These are phyloP conservation scores for Pandion haliaetus DNA, from an alignment of 2,113 vertebrate genomes.

Conservation along the genomic window DNA sequence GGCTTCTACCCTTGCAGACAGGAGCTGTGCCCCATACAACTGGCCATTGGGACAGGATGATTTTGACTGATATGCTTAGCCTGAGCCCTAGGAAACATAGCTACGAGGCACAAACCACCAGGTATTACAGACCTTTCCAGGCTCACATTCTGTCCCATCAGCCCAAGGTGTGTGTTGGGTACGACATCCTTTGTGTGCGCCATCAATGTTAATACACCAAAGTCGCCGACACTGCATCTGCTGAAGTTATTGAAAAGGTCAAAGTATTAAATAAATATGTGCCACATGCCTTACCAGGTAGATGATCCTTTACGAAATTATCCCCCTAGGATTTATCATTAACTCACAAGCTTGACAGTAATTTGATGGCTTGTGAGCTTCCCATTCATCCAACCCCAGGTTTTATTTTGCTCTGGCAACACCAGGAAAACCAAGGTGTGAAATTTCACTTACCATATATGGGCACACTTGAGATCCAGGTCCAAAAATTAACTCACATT, in stretches of 20 bases:
- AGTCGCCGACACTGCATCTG: conserved; percentile 94
- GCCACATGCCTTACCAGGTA: not conserved
- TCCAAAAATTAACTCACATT: conserved; percentile 99
- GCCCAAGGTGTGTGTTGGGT: conserved; percentile 99
- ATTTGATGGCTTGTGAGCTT: not conserved
- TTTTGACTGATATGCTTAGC: not conserved
- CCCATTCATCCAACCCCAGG: not conserved
- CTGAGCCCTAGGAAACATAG: not conserved
- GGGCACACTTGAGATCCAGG: conserved; percentile 96
- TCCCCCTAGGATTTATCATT: not conserved
- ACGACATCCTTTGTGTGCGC: conserved; percentile 89
- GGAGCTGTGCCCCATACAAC: not conserved
- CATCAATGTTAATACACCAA: conserved; percentile 93
- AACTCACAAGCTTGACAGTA: not conserved
- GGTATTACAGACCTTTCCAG: conserved; percentile 85
- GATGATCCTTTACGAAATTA: not conserved
- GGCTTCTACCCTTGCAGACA: not conserved
- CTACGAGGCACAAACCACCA: not conserved
- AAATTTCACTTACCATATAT: conserved; percentile 90
- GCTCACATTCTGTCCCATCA: conserved; percentile 93
- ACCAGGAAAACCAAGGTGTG: not conserved
- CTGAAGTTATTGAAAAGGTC: conserved; percentile 27
- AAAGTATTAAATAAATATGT: not conserved
- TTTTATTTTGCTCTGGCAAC: not conserved
- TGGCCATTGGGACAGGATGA: not conserved